Conservation (phyloP, 2,797 vertebrate species). For the Nannoperca obscura region DNA sequence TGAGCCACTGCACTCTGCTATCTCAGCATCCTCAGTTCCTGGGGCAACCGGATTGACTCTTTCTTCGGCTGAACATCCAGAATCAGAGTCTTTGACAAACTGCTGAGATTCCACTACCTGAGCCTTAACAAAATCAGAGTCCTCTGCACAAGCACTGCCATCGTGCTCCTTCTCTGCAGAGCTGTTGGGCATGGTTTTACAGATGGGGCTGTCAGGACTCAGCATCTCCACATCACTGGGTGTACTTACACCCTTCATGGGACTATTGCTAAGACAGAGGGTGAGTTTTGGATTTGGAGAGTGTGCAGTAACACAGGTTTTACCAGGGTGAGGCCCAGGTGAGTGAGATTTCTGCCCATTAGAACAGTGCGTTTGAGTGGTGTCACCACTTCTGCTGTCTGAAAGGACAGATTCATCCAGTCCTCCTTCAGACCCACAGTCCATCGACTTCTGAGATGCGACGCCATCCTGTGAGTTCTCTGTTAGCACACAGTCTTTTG, state of each 20-base stretch:
- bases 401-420: constrained; percentile 24
- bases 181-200: constrained; percentile 47
- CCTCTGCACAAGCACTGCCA: constrained; percentile 22
- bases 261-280: constrained; percentile 60
- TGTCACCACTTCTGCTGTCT: constrained; percentile 27
- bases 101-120: constrained; percentile 39
- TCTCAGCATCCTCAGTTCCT: constrained; percentile 62
- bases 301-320: constrained; percentile 51
- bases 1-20: constrained; percentile 55
- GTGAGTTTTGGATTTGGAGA: constrained; percentile 56
- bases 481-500: constrained; percentile 22
- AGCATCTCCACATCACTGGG: constrained; percentile 80
- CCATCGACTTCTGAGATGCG: constrained; percentile 54
- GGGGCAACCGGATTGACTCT: constrained; percentile 27
- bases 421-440: constrained; percentile 40
- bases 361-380: constrained; percentile 43
- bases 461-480: constrained; percentile 42
- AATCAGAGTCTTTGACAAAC: constrained; percentile 45
- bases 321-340: constrained; percentile 59
- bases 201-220: constrained; percentile 77
- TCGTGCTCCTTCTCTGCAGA: constrained; percentile 50
- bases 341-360: constrained; percentile 74
- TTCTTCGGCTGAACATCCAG: constrained; percentile 55
- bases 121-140: constrained; percentile 36
- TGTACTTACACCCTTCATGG: constrained; percentile 39